phyloP scores from a whole-genome alignment of 1,140 invertebrate genomes.

The Wasmannia auropunctata region DNA sequence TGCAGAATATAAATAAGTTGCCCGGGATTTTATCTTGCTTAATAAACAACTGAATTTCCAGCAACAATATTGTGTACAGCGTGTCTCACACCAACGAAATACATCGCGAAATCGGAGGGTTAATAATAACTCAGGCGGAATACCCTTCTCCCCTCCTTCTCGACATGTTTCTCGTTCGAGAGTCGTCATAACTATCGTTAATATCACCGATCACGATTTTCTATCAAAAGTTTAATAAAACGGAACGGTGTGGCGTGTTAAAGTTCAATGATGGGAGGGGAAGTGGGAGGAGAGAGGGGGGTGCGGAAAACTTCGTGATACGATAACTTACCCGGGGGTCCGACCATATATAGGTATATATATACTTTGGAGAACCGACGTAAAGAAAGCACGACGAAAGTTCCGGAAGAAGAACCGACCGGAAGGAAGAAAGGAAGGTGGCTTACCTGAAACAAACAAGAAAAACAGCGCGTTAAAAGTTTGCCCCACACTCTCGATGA shows the following conservation, averaged over 20 bases:
- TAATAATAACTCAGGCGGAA: constrained; percentile 30
- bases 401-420: constrained; percentile 46
- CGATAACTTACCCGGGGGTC: constrained; percentile 47
- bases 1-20: constrained; percentile 49
- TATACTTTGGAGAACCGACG: constrained; percentile 21
- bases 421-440: constrained; percentile 20
- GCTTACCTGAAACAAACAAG: constrained; percentile 70
- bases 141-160: neutral
- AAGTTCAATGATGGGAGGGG: neutral
- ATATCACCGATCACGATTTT: constrained; percentile 57
- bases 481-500: constrained; percentile 39
- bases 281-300: neutral
- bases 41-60: constrained; percentile 45
- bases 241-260: constrained; percentile 12
- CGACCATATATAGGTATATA: constrained; percentile 10
- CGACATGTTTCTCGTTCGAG: neutral
- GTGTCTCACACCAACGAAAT: neutral
- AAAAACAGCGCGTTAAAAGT: constrained; percentile 35
- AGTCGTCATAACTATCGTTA: constrained; percentile 54
- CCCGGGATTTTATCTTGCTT: constrained; percentile 29
- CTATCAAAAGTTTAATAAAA: constrained; percentile 59
- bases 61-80: neutral
- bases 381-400: constrained; percentile 37
- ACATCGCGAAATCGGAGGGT: neutral
- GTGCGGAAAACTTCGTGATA: constrained; percentile 50